These are phyloP conservation scores for Drosophila nasuta DNA, from an alignment of 1,140 invertebrate genomes.

Conservation along the genomic window DNA sequence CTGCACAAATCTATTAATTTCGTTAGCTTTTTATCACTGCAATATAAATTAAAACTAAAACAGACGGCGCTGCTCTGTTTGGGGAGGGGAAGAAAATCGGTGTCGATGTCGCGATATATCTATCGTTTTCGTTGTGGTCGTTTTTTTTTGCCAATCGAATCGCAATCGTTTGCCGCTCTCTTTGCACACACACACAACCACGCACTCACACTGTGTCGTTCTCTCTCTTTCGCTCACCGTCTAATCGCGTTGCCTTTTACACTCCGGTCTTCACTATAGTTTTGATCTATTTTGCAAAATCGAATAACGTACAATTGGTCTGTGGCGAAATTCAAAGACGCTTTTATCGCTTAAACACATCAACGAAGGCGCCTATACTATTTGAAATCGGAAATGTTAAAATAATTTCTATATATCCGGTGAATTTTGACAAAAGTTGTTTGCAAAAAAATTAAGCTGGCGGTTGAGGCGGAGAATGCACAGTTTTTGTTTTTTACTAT, in stretches of 20 bases:
- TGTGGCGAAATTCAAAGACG: neutral
- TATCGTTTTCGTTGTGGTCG: slow-evolving; percentile 26
- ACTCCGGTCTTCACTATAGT: slow-evolving; percentile 15
- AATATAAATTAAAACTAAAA: slow-evolving; percentile 33
- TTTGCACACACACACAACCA: slow-evolving; percentile 10
- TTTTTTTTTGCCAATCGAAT: slow-evolving; percentile 50
- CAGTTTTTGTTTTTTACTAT: neutral
- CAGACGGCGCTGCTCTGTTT: slow-evolving; percentile 18
- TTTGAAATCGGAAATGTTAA: slow-evolving; percentile 3
- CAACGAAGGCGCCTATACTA: no score
- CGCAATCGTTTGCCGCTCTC: slow-evolving; percentile 20
- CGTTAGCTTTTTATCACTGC: slow-evolving; percentile 46
- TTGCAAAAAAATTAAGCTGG: slow-evolving; percentile 27
- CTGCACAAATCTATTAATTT: slow-evolving; percentile 48
- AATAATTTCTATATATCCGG: slow-evolving; percentile 11
- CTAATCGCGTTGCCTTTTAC: slow-evolving; percentile 21
- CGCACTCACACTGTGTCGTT: slow-evolving; percentile 26
- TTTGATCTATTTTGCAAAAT: slow-evolving; percentile 2
- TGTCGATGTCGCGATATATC: slow-evolving; percentile 48
- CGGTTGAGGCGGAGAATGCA: slow-evolving; percentile 25
- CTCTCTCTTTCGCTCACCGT: slow-evolving; percentile 31
- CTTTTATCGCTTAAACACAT: slow-evolving; percentile 5
- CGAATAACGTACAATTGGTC: no score
- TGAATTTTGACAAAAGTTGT: slow-evolving; percentile 36
- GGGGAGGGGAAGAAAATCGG: slow-evolving; percentile 42